Base-by-base conservation (phyloP, 2,888 invertebrate species). In the Drosophila bunnanda region DNA sequence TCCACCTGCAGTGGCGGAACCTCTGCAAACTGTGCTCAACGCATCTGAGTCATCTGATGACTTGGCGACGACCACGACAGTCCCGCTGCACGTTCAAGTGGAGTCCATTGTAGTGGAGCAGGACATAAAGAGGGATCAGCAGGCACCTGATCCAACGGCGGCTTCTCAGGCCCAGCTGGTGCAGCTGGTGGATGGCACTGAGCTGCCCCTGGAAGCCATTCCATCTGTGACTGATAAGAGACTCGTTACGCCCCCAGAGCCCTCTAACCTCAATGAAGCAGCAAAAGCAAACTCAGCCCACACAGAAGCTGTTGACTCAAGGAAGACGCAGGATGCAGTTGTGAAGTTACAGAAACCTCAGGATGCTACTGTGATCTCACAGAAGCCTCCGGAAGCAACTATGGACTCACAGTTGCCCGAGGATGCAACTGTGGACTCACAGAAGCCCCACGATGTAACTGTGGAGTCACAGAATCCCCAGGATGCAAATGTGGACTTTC, bases 171-270 rank as follows among this genome's bases (percentile, higher is more conserved):
- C 44, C 41, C 34, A 41, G 9, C 25, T 20, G 7, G 36, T 83
- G 56, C 93, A 94, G 75, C 93, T 96, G 30, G 92, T 96, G 77
- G 96, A 96, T 91, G 96, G 96, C 15, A 96, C 96, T 13, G 94
- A 94, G 25, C 92, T 96, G 64, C 83, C 89, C 5, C 22, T 75
- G 34, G 68, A 81, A 38, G 62, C 56, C 4, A 48, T 82, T 39
- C 46, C 75, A 15, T 75, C 69, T 12, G 53, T 56, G 8, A 43
- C 72, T 2, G 79, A 81, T 36, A 62, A 59, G 1, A 57, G 10
- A 15, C 15, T 10, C 12, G 17, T 41, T 22, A 9, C 34, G 9
- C 22, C 34, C 22, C 10, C 38, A 20, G 39, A 50, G 38, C 12
- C 32, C 20, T n/a, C 15, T 8, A 38, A 17, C 4, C 34, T 50